Evolutionary conservation across 2,888 invertebrate species (phyloP).

Genomic region (Onthophagus sagittarius): DNA sequence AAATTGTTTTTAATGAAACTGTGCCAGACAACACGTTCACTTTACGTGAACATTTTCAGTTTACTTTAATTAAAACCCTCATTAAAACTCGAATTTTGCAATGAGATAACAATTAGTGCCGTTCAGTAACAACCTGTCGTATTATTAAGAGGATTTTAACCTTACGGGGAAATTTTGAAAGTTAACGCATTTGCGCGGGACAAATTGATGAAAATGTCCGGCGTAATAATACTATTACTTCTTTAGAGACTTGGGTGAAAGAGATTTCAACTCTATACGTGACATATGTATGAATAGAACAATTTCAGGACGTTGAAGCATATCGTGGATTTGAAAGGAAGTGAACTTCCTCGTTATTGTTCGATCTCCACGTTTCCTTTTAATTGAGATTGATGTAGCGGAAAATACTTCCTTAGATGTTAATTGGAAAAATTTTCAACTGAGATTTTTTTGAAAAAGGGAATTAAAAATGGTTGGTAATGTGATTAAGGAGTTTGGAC

Average conservation of each 20-base stretch:
- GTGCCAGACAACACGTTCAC: neutral
- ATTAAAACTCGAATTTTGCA: neutral
- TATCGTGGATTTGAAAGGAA: neutral
- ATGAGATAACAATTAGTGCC: neutral
- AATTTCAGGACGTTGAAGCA: neutral
- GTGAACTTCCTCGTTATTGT: neutral
- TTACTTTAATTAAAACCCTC: neutral
- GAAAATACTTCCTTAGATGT: neutral
- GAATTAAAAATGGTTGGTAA: too few species aligned
- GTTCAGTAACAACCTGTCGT: neutral
- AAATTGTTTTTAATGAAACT: neutral
- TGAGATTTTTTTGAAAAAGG: too few species aligned
- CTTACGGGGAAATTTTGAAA: neutral
- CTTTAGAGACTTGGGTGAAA: neutral
- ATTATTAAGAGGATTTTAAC: too few species aligned
- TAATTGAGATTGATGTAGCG: neutral
- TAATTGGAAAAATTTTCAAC: neutral
- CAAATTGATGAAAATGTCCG: neutral
- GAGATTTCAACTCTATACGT: neutral
- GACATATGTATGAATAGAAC: neutral
- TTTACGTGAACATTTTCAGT: neutral
- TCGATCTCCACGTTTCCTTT: neutral
- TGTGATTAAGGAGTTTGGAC: neutral
- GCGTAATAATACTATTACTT: neutral
- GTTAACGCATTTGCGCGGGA: neutral